phyloP scores from a whole-genome alignment of 2,888 invertebrate species.

The Chaitophorus viminalis region DNA sequence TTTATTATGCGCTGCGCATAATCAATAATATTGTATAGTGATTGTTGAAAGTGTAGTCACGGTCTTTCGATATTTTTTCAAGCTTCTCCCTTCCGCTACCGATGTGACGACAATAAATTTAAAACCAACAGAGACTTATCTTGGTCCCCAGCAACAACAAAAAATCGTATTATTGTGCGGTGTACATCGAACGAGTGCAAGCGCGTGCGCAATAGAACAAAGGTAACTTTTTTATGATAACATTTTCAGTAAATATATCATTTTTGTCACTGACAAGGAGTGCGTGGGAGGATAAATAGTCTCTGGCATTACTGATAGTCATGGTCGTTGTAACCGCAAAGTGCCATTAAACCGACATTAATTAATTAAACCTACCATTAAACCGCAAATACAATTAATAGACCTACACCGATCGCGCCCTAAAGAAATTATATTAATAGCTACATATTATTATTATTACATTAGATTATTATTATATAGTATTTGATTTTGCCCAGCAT shows the following conservation, averaged over 20 bases:
- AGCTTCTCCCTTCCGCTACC: too few relatives aligned
- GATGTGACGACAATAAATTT: conserved; percentile 1
- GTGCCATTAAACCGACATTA: too few relatives aligned
- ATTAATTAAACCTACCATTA: too few relatives aligned
- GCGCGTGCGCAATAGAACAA: not conserved
- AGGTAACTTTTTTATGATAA: not conserved
- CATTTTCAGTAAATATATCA: not conserved
- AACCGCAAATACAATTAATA: too few relatives aligned
- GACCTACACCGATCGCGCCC: too few relatives aligned
- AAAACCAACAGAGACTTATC: not conserved
- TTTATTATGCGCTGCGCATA: not conserved
- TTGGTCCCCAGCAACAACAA: not conserved
- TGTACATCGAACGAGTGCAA: not conserved
- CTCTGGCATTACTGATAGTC: not conserved
- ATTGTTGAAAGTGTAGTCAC: conserved; percentile 35
- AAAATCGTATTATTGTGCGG: not conserved
- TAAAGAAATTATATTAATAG: too few relatives aligned
- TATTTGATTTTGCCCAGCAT: too few relatives aligned
- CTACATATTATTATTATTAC: too few relatives aligned
- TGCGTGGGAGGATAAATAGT: not conserved
- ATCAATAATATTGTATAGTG: not conserved
- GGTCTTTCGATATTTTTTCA: not conserved
- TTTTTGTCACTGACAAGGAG: not conserved
- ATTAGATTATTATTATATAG: too few relatives aligned
- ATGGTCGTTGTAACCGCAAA: too few relatives aligned